Base-by-base conservation (phyloP, 2,888 invertebrate genomes). In the Parnassius smintheus region DNA sequence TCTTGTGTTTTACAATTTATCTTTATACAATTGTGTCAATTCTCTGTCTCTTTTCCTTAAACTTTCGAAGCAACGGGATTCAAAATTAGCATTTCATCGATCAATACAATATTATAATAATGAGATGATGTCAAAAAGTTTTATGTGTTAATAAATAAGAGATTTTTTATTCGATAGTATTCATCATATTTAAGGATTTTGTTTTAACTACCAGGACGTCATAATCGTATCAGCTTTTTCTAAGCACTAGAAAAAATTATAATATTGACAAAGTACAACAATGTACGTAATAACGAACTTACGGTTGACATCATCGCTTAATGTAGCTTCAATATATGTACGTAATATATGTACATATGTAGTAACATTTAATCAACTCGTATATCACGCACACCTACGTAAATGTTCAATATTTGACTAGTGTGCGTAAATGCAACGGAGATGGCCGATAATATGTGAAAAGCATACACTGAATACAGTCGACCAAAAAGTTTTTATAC, bases 341-440 rank as follows among this genome's bases (percentile, higher is more conserved):
- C 2, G 45, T 18, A 50, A 50, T 7, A 46, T 18, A 50, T 48
- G 12, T 46, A 11, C 42, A 35, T 57, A 54, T 56, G 45, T 46
- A 62, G 48, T 22, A 50, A 59, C 62, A 60, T 65, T 62, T 60
- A 62, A 65, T 68, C 68, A 65, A 67, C 63, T 63, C 60, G 51
- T 62, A 62, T 64, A 65, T 61, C 62, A 66, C 65, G 62, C 68
- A 68, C 64, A 56, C 64, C 65, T 56, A 60, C 65, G 13, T 13
- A 49, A 9, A n/a, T 18, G 8, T 8, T 51, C 18, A 46, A 50
- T 7, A n/a, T 46, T 49, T 9, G 13, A 12, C n/a, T 46, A 65
- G 67, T 67, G 65, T 65, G 65, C 35, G 67, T 64, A 49, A 60
- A 61, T 73, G 71, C 71, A 72, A 66, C 63, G 66, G 68, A 70